Percentiles rank a stretch among this genome's conserved stretches.
phyloP scores from a whole-genome alignment of 2,888 invertebrate species.

The Cyaniris semiargus region DNA sequence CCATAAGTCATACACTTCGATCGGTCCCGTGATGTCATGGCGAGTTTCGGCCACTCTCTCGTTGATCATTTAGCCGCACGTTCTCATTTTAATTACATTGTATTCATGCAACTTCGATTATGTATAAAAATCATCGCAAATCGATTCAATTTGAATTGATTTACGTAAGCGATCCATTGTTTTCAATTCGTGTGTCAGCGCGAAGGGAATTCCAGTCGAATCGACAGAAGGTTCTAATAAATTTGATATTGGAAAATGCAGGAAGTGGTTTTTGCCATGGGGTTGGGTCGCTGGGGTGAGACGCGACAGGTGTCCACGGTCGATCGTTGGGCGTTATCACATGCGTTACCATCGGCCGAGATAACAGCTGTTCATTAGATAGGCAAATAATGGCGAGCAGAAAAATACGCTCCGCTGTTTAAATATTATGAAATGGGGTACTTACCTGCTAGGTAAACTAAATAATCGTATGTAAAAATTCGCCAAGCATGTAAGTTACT shows the following conservation, averaged over 20 bases:
- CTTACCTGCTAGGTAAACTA: not conserved
- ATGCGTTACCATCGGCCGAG: not conserved
- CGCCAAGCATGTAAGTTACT: not conserved
- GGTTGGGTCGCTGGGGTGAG: not conserved
- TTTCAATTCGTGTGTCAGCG: not conserved
- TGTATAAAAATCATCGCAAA: not conserved
- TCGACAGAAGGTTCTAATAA: not conserved
- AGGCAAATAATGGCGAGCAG: slow-evolving; percentile 12
- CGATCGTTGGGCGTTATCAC: not conserved
- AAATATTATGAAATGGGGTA: not conserved
- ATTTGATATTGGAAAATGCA: slow-evolving; percentile 2
- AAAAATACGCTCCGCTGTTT: not conserved
- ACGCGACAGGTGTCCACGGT: slow-evolving; percentile 20
- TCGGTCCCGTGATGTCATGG: slow-evolving; percentile 10
- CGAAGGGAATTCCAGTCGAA: slow-evolving; percentile 13
- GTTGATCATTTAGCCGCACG: not conserved
- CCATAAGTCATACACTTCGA: not conserved
- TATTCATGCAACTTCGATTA: not conserved
- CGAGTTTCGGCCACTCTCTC: not conserved
- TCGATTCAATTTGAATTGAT: not conserved
- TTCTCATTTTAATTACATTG: slow-evolving; percentile 8
- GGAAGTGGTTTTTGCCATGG: slow-evolving; percentile 17
- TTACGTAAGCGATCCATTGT: not conserved
- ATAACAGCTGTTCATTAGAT: slow-evolving; percentile 27
- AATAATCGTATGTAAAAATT: not conserved